phyloP scores from a whole-genome alignment of 2,888 invertebrate species.

The Napeogenes sylphis region DNA sequence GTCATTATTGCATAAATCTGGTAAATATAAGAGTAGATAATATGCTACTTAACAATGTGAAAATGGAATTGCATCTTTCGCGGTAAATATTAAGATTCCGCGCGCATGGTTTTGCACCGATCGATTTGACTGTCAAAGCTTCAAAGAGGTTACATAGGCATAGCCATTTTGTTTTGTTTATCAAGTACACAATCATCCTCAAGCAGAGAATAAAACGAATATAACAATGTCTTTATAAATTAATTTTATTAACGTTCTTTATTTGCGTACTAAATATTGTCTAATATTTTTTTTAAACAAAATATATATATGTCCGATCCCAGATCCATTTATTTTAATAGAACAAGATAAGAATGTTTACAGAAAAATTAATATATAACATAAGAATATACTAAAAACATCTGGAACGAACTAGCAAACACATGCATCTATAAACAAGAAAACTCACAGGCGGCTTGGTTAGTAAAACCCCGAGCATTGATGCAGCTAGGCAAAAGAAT shows the following conservation, averaged over 20 bases:
- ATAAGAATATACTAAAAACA: neutral
- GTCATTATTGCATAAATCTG: too few species aligned
- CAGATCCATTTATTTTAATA: neutral
- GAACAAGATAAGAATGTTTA: neutral
- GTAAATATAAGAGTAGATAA: too few species aligned
- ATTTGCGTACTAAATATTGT: too few species aligned
- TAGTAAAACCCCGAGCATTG: conserved; percentile 47
- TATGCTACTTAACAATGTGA: neutral
- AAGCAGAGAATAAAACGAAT: neutral
- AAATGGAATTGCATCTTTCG: conserved; percentile 35
- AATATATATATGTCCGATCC: too few species aligned
- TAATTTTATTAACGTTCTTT: too few species aligned
- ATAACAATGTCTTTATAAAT: neutral
- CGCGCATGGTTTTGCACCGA: conserved; percentile 51
- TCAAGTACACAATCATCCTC: neutral
- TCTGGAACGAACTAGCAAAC: conserved; percentile 1
- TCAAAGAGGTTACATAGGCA: conserved; percentile 12
- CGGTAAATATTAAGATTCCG: conserved; percentile 41
- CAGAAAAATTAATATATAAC: neutral
- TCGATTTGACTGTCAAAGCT: conserved; percentile 45
- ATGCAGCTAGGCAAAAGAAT: conserved; percentile 49
- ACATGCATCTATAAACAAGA: conserved; percentile 16
- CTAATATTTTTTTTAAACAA: too few species aligned
- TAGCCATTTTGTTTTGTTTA: conserved; percentile 17
- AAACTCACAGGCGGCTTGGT: conserved; percentile 32